Evolutionary conservation across 2,797 vertebrate species (phyloP).

Genomic region (Bradypodion ventrale): DNA sequence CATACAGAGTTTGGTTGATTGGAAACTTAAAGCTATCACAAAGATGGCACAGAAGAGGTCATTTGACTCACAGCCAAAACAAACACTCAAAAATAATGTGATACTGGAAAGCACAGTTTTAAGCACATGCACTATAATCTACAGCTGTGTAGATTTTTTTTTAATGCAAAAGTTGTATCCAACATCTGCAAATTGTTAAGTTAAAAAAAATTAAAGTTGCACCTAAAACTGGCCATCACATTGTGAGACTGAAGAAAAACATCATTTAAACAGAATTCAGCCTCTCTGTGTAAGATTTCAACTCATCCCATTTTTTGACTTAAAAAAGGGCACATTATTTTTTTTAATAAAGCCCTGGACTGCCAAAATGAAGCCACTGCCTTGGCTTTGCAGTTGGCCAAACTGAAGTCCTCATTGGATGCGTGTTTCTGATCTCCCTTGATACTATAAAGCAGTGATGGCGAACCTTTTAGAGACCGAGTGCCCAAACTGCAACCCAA

Average conservation of each 20-base stretch:
- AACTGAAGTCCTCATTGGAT: too few relatives aligned
- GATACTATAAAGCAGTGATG: too few relatives aligned
- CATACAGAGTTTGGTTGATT: not conserved
- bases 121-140: not conserved
- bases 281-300: not conserved
- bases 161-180: too few relatives aligned
- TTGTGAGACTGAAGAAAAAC: not conserved
- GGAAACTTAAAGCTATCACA: not conserved
- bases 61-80: constrained; percentile 8
- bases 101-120: not conserved
- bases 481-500: too few relatives aligned
- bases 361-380: too few relatives aligned
- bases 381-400: too few relatives aligned
- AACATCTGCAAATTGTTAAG: constrained; percentile 36
- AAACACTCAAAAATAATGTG: not conserved
- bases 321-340: not conserved
- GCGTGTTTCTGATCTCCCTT: too few relatives aligned
- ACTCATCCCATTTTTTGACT: not conserved
- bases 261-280: not conserved
- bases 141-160: too few relatives aligned
- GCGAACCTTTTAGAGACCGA: too few relatives aligned
- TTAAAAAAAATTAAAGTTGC: too few relatives aligned
- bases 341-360: not conserved
- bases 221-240: too few relatives aligned
- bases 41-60: constrained; percentile 27